Evolutionary conservation across 2,797 vertebrate genomes (phyloP), one percentile per base, ranked within the genome.

Genomic region (Remorina albescens): DNA sequence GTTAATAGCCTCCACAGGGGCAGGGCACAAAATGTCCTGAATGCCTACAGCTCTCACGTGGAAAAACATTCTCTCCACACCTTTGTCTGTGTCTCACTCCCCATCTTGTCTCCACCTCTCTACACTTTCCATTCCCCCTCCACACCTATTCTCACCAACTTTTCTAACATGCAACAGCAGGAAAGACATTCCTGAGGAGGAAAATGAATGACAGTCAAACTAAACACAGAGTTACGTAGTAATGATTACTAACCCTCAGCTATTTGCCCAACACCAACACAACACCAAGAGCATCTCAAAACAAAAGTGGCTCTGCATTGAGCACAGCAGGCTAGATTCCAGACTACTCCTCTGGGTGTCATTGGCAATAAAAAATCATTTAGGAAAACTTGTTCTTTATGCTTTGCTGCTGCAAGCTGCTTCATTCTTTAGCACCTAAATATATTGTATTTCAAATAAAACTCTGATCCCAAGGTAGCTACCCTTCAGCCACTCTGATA

Each of bases 121-220:
- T 34, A 5, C 25, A 37, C 68, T 49, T 49, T 39, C 67, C 28
- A 53, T 55, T 49, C 50, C 21, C 10, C 44, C 56, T n/a, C 44
- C 23, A 60, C 71, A 51, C 78, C 41, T 51, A 66, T 28, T 57
- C 9, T 25, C 36, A 28, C 4, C 23, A 37, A 56, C 16, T 18
- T 59, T 53, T 78, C 44, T n/a, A 71, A 90, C 90, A 86, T 86
- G 90, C 82, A 86, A 16, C 57, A 71, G 84, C 87, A 91, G 54
- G 89, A 85, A 37, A 79, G 60, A 86, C 87, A 92, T 93, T 93
- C 89, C 88, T 82, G 26, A 53, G 44, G 37, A 44, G 65, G 57
- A 30, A 55, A 75, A 74, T 23, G 32, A 85, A 59, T 28, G 50
- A 63, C 56, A 74, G 67, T 68, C 61, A 65, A 69, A 74, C 32